Percentiles rank a stretch among this genome's conserved stretches.
Evolutionary conservation across 2,888 invertebrate species (phyloP).

Genomic region (Melipona beecheii): DNA sequence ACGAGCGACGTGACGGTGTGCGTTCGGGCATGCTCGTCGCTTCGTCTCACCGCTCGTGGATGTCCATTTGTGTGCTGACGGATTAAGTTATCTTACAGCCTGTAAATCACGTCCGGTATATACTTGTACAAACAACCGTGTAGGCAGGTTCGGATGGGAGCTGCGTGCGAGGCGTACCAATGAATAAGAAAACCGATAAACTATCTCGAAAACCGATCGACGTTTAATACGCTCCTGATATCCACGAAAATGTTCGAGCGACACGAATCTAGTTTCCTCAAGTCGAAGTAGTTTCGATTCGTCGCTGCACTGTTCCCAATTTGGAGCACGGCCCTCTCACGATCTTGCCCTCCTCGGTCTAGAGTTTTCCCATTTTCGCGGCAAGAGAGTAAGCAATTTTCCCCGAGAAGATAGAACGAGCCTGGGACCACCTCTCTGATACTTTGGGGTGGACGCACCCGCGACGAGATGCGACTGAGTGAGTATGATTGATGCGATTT

Average conservation of each 20-base stretch:
- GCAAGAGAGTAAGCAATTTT: slow-evolving; percentile 76
- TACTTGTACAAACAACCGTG: slow-evolving; percentile 70
- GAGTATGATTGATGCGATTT: slow-evolving; percentile 82
- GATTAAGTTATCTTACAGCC: slow-evolving; percentile 76
- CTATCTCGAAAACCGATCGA: slow-evolving; percentile 31
- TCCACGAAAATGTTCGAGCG: not conserved
- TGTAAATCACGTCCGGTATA: slow-evolving; percentile 76
- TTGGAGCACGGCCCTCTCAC: slow-evolving; percentile 29
- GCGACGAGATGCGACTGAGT: slow-evolving; percentile 77
- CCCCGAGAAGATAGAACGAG: slow-evolving; percentile 75
- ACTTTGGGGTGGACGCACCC: slow-evolving; percentile 69
- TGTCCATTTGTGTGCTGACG: slow-evolving; percentile 66
- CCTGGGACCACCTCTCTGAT: slow-evolving; percentile 63
- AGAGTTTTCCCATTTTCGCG: slow-evolving; percentile 73
- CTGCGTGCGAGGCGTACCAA: slow-evolving; percentile 23
- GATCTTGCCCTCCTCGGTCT: slow-evolving; percentile 38
- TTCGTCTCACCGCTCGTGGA: slow-evolving; percentile 40
- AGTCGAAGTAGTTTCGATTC: not conserved
- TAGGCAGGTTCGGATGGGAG: slow-evolving; percentile 57
- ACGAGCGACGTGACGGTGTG: slow-evolving; percentile 24
- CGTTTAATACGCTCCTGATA: slow-evolving; percentile 13
- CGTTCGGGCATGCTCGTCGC: slow-evolving; percentile 26
- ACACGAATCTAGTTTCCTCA: not conserved
- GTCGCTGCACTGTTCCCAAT: not conserved
- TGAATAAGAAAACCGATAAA: slow-evolving; percentile 47